Percentiles rank a stretch among this genome's conserved stretches.
Conservation (phyloP, 2,113 vertebrate species). For the Rhodinocichla rosea region DNA sequence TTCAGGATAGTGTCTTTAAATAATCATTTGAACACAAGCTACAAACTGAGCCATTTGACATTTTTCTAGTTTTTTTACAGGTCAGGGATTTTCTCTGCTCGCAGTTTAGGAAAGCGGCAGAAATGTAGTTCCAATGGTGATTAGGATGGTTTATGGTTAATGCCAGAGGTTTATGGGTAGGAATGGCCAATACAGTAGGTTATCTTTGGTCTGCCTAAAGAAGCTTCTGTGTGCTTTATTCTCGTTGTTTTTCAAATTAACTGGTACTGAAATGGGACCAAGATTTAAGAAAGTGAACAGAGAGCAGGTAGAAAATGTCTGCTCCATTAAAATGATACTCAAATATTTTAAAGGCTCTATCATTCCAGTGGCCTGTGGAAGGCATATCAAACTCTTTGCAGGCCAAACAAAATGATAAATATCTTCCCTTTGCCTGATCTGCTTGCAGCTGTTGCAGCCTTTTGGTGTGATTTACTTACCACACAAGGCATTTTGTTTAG, state of each 20-base stretch:
- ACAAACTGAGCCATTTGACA: slow-evolving; percentile 23
- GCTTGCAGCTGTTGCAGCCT: neutral
- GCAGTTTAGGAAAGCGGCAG: neutral
- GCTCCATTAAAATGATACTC: neutral
- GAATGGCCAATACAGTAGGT: neutral
- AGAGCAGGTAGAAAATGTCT: neutral
- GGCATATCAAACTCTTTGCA: neutral
- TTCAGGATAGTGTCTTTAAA: slow-evolving; percentile 41
- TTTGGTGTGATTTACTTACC: neutral
- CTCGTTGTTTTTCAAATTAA: slow-evolving; percentile 6
- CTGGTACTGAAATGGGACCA: neutral
- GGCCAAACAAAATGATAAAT: neutral
- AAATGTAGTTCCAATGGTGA: neutral
- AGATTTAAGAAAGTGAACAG: neutral
- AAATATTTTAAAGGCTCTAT: neutral
- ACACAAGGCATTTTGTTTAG: neutral
- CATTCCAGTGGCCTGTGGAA: neutral
- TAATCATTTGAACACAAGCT: slow-evolving; percentile 32
- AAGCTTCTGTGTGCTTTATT: neutral
- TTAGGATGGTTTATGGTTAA: slow-evolving; percentile 35
- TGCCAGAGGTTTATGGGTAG: neutral
- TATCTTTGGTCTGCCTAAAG: neutral
- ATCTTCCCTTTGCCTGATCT: neutral
- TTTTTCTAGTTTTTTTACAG: slow-evolving; percentile 11
- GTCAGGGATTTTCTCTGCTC: slow-evolving; percentile 23